Conservation (phyloP, 2,113 vertebrate species). For the Gavia stellata region DNA sequence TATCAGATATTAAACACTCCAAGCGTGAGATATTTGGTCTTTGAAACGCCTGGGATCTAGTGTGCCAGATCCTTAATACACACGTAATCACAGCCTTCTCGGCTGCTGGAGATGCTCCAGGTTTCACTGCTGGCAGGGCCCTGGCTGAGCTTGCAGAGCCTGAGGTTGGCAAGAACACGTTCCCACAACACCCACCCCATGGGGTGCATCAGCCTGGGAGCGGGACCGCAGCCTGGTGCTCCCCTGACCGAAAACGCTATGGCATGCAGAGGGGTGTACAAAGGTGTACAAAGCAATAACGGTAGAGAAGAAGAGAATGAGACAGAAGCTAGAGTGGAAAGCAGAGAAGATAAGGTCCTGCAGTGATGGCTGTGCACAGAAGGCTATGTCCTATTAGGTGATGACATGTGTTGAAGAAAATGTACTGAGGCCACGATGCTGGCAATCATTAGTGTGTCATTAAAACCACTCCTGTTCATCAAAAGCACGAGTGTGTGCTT, state of each 20-base stretch:
- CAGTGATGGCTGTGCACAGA: background rate
- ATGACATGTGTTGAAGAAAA: background rate
- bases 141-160: background rate
- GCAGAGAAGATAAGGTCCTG: background rate
- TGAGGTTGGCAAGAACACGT: fast-evolving
- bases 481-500: fast-evolving
- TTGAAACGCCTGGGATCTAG: background rate
- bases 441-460: background rate
- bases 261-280: background rate
- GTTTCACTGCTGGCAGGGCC: background rate
- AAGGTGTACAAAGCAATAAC: background rate
- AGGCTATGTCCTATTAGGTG: background rate
- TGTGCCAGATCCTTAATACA: background rate
- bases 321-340: background rate
- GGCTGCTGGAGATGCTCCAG: background rate
- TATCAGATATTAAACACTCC: background rate
- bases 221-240: background rate
- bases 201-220: background rate
- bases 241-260: fast-evolving
- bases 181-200: background rate
- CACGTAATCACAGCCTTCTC: background rate
- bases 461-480: background rate
- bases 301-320: background rate
- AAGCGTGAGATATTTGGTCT: background rate
- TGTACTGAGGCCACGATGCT: background rate